Conservation (phyloP, 1,140 invertebrate species). For the Metopolophium dirhodum region DNA sequence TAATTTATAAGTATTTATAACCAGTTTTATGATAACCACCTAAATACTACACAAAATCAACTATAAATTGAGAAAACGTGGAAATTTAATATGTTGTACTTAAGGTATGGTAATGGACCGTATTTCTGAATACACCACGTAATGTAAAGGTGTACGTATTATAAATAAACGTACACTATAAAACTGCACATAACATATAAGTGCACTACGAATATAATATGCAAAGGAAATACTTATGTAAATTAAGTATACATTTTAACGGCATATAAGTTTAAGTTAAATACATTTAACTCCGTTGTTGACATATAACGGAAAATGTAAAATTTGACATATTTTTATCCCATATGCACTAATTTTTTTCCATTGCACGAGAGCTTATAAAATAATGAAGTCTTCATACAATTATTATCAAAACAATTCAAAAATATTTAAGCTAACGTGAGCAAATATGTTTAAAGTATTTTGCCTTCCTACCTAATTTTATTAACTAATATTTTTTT, state of each 20-base stretch:
- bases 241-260: background rate
- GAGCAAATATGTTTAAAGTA: too few species aligned
- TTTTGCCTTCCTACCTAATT: too few species aligned
- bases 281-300: background rate
- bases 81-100: constrained; percentile 3
- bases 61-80: background rate
- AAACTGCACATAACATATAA: background rate
- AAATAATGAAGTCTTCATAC: too few species aligned
- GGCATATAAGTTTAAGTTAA: background rate
- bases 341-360: too few species aligned
- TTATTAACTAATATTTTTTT: too few species aligned
- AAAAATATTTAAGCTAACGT: too few species aligned
- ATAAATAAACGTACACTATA: background rate
- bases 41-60: background rate
- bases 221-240: background rate
- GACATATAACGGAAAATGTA: background rate
- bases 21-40: background rate
- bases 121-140: background rate
- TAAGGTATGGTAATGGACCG: background rate
- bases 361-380: too few species aligned
- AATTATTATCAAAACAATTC: too few species aligned
- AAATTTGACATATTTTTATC: background rate
- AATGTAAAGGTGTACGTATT: background rate
- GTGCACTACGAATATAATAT: background rate
- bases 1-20: background rate